A percentile compares a stretch with the other conserved stretches of the same genome.
Conservation (phyloP, 35 echinoderm and acorn worm species). For the Strongylocentrotus purpuratus region DNA sequence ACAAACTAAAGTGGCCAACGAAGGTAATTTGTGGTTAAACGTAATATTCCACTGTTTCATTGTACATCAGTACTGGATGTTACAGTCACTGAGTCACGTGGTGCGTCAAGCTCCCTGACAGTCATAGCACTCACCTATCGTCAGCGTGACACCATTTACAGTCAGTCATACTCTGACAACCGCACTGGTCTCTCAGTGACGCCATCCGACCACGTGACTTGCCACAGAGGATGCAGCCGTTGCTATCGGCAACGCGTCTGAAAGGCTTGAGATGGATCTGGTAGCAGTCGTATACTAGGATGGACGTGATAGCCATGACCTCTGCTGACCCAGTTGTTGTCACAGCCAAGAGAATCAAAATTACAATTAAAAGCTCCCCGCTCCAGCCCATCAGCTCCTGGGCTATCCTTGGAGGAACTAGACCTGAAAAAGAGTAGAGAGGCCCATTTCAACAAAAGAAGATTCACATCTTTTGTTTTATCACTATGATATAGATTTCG, state of each 20-base stretch:
- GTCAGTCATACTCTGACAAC: slow-evolving; percentile 63
- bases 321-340: slow-evolving; percentile 95
- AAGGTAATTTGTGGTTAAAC: no score
- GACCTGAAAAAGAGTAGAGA: slow-evolving; percentile 50
- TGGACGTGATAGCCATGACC: slow-evolving; percentile 95
- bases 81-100: slow-evolving; percentile 60
- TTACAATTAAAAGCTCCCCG: slow-evolving; percentile 77
- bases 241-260: slow-evolving; percentile 70
- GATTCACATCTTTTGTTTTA: no score
- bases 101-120: slow-evolving; percentile 33
- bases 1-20: no score
- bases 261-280: slow-evolving; percentile 93
- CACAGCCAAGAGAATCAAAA: slow-evolving; percentile 93
- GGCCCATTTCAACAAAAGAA: background rate
- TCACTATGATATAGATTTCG: no score
- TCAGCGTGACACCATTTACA: slow-evolving; percentile 61
- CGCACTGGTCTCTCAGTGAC: slow-evolving; percentile 64
- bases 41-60: no score
- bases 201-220: slow-evolving; percentile 74
- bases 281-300: slow-evolving; percentile 90
- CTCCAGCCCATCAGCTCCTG: slow-evolving; percentile 73
- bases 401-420: slow-evolving; percentile 80
- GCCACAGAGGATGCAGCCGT: slow-evolving; percentile 84
- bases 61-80: background rate
- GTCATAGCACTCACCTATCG: slow-evolving; percentile 60